phyloP scores from a whole-genome alignment of 2,113 vertebrate species.

The Leucopsar rothschildi region DNA sequence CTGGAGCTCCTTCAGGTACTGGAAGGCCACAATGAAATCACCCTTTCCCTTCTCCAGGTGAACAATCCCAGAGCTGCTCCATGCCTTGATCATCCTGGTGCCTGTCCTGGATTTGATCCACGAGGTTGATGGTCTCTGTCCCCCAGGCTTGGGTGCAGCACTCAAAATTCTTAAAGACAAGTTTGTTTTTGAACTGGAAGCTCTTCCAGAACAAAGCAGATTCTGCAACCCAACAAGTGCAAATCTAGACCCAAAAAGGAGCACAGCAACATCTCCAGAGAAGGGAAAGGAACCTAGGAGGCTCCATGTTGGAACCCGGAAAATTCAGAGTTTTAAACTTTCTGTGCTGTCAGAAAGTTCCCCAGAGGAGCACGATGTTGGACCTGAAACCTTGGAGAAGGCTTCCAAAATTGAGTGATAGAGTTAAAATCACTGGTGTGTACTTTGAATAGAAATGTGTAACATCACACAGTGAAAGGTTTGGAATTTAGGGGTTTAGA shows the following conservation, averaged over 20 bases:
- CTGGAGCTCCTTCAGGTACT: fast-evolving
- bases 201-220: background rate
- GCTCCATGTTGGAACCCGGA: no score
- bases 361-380: no score
- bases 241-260: fast-evolving
- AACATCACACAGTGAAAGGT: no score
- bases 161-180: background rate
- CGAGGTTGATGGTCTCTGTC: background rate
- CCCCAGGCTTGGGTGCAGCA: background rate
- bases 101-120: background rate
- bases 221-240: background rate
- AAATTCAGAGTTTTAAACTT: no score
- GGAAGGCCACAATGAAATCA: background rate
- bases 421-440: no score
- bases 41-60: no score
- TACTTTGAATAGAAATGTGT: no score
- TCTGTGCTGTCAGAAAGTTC: no score
- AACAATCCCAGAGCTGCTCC: background rate
- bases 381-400: no score
- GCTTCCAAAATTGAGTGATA: no score
- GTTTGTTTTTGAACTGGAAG: background rate
- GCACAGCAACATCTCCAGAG: background rate
- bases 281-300: background rate
- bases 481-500: no score
- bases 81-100: no score